Conservation (phyloP, 2,888 invertebrate genomes). For the Erynnis tages region DNA sequence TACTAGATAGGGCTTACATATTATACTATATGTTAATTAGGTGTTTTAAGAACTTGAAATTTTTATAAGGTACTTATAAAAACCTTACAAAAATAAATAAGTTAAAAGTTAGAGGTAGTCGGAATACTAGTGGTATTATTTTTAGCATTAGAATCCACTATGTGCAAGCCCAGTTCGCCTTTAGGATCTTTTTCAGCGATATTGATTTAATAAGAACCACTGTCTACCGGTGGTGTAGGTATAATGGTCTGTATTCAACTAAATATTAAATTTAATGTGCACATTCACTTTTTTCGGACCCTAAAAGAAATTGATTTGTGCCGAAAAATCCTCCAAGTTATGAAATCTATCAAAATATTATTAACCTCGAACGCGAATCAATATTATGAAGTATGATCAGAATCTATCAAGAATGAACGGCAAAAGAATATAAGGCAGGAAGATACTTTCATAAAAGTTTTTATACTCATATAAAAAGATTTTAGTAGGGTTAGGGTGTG, state of each 20-base stretch:
- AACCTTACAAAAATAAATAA: too few relatives aligned
- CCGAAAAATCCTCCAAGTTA: constrained; percentile 25
- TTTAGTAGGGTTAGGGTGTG: constrained; percentile 18
- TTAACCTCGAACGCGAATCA: constrained; percentile 18
- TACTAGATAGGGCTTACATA: too few relatives aligned
- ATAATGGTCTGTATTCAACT: background rate
- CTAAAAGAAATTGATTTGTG: background rate
- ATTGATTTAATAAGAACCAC: too few relatives aligned
- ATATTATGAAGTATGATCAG: constrained; percentile 23
- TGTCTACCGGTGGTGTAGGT: background rate
- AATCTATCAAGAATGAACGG: constrained; percentile 24
- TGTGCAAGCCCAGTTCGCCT: too few relatives aligned
- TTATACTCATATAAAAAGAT: constrained; percentile 23
- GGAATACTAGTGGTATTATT: too few relatives aligned
- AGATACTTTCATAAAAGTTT: constrained; percentile 22
- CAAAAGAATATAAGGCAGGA: constrained; percentile 21
- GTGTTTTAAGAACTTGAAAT: too few relatives aligned
- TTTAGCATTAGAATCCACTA: too few relatives aligned
- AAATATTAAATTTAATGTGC: background rate
- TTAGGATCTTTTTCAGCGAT: too few relatives aligned
- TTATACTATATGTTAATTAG: too few relatives aligned
- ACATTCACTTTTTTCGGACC: background rate
- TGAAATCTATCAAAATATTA: constrained; percentile 19
- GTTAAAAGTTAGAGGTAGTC: too few relatives aligned
- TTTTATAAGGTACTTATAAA: too few relatives aligned